Evolutionary conservation across 2,113 vertebrate genomes (phyloP).

Genomic region (Pardalotus punctatus): DNA sequence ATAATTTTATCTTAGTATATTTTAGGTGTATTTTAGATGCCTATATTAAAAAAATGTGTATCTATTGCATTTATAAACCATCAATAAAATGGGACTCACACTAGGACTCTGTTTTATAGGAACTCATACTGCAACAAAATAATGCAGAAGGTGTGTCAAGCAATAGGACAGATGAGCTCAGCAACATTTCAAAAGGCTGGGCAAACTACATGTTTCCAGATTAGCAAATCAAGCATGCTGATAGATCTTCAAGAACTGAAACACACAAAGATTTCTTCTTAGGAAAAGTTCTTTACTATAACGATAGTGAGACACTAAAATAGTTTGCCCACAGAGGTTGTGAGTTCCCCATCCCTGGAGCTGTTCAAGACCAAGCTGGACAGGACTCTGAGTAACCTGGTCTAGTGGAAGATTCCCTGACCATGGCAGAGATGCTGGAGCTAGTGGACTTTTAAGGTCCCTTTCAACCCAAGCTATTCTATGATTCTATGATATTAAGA

Average conservation of each 20-base stretch:
- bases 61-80: not conserved
- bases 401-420: not conserved
- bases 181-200: not conserved
- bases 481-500: not conserved
- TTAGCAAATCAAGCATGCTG: not conserved
- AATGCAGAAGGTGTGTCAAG: not conserved
- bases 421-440: not conserved
- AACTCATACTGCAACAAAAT: not conserved
- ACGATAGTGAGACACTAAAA: not conserved
- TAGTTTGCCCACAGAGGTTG: not conserved
- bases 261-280: not conserved
- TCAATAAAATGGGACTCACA: not conserved
- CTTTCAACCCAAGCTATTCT: not conserved
- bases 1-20: not conserved
- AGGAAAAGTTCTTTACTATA: not conserved
- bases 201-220: not conserved
- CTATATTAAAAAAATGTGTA: rapidly evolving
- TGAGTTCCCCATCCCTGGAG: not conserved
- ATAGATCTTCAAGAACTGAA: not conserved
- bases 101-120: not conserved
- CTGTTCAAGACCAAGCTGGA: not conserved
- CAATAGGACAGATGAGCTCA: not conserved
- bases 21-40: not conserved
- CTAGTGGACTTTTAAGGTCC: not conserved
- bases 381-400: not conserved